Percentiles rank a stretch among this genome's conserved stretches.
These are phyloP conservation scores for Protophormia terraenovae DNA, from an alignment of 2,888 invertebrate species.

Conservation along the genomic window DNA sequence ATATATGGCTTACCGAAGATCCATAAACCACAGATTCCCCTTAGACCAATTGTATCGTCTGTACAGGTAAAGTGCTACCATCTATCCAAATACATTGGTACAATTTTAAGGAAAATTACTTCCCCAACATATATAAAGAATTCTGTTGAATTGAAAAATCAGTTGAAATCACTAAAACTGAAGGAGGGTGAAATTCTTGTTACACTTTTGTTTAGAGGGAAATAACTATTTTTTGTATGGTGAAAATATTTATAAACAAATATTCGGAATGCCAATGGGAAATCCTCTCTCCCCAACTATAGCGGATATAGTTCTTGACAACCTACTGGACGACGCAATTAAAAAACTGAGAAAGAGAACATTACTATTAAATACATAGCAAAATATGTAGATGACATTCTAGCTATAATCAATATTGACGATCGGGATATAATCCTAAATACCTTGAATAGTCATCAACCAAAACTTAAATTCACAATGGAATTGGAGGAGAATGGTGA, in stretches of 20 bases:
- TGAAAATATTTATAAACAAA: not conserved
- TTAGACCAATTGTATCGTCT: not conserved
- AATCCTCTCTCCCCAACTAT: not conserved
- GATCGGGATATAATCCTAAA: no score
- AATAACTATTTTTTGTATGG: not conserved
- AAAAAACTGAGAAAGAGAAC: not conserved
- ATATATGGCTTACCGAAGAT: conserved; percentile 1
- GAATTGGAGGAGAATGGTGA: not conserved
- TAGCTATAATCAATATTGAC: no score
- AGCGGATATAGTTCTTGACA: not conserved
- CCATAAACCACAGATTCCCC: not conserved
- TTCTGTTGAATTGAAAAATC: no score
- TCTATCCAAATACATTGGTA: no score
- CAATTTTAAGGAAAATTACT: no score
- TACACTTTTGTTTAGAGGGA: not conserved
- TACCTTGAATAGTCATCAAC: no score
- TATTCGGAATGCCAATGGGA: not conserved
- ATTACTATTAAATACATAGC: no score
- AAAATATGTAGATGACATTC: no score
- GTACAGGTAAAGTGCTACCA: not conserved
- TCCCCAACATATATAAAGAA: no score
- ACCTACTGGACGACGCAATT: not conserved
- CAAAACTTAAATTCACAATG: no score
- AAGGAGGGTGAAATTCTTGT: not conserved
- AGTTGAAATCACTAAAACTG: no score